phyloP scores from a whole-genome alignment of 2,888 invertebrate genomes.

The Neocrepidodera transversa region DNA sequence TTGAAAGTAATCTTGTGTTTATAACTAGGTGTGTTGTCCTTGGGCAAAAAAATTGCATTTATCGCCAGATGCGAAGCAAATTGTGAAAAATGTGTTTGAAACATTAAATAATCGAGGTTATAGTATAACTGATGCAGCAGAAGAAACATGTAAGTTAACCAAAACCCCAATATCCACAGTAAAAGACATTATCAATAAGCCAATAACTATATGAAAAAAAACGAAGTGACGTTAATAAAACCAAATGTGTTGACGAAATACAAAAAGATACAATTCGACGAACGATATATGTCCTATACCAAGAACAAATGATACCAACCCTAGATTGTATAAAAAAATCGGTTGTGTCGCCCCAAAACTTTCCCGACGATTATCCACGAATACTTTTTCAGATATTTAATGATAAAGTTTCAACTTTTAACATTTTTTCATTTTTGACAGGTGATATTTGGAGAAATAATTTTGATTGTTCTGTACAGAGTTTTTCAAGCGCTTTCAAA shows the following conservation, averaged over 20 bases:
- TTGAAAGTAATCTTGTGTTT: too few relatives aligned
- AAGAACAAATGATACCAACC: too few relatives aligned
- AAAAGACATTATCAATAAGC: not conserved
- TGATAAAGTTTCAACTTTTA: too few relatives aligned
- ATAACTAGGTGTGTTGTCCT: too few relatives aligned
- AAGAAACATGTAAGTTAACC: not conserved
- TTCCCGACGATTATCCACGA: too few relatives aligned
- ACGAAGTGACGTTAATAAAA: not conserved
- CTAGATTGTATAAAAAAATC: too few relatives aligned
- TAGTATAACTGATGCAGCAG: not conserved
- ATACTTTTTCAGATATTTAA: too few relatives aligned
- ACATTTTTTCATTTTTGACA: too few relatives aligned
- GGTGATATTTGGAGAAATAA: too few relatives aligned
- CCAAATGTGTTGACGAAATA: not conserved
- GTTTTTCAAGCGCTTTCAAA: too few relatives aligned
- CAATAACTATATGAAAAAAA: not conserved
- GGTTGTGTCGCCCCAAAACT: too few relatives aligned
- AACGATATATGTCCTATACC: not conserved
- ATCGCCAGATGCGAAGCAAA: not conserved
- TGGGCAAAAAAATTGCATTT: not conserved
- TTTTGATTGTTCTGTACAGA: too few relatives aligned
- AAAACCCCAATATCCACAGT: not conserved
- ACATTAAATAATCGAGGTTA: not conserved
- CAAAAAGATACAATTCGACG: not conserved
- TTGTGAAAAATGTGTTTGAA: constrained; percentile 1